Evolutionary conservation across 2,888 invertebrate species (phyloP), one percentile per base, ranked within the genome.

Genomic region (Peribatodes rhomboidaria): DNA sequence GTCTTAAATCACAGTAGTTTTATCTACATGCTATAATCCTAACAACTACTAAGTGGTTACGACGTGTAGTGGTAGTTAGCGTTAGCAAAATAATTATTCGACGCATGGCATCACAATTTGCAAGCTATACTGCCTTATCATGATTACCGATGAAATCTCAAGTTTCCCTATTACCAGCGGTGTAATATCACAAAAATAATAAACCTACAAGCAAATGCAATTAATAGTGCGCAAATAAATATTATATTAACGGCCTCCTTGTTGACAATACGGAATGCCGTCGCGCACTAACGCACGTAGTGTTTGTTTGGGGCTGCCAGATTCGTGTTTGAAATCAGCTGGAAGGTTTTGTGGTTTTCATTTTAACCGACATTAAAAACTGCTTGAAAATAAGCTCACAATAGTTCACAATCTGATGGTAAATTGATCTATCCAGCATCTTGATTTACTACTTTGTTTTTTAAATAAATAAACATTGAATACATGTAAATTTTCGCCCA

Each of bases 171-270:
- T 37, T 6, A 16, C 46, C 42, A 9, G 13, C 16, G 42, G 55
- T 65, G 33, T 60, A n/a, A 52, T 65, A 59, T 64, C 49, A 59
- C 53, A 58, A 65, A 59, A 59, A 63, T 59, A 67, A 65, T 65
- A 57, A 49, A 61, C 64, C 47, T 58, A 72, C 72, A 71, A 54
- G 71, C 44, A 71, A 73, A 73, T 69, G 64, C 71, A 73, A 73
- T 73, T 73, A 73, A 69, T 71, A 65, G 46, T 63, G 47, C 41
- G 54, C 67, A 69, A 68, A 66, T 70, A 71, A 71, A 73, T 70
- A 71, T 73, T 73, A 56, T 41, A 64, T 22, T 73, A 71, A 71
- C 71, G 71, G 50, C 41, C 20, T 31, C 56, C 44, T 58, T 71
- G 44, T 67, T 69, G 65, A 53, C 69, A 46, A 63, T 65, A 60